Conservation (phyloP, 2,113 vertebrate species). For the Gila orcuttii region DNA sequence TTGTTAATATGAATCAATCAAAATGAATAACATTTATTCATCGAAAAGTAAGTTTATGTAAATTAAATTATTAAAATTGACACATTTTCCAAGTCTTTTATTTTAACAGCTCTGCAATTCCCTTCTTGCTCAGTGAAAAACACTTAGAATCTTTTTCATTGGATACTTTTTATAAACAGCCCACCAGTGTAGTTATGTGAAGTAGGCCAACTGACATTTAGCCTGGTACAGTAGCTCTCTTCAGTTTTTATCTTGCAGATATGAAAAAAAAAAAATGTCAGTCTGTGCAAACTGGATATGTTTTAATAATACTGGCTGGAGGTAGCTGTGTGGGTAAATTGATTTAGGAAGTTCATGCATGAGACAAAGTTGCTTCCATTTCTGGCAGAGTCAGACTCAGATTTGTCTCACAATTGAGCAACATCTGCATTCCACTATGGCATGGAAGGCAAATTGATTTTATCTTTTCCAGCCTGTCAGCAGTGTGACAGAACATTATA, state of each 20-base stretch:
- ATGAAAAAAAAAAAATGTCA: background rate
- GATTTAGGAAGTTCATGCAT: slow-evolving; percentile 41
- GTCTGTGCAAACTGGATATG: slow-evolving; percentile 6
- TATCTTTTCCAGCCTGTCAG: slow-evolving; percentile 63
- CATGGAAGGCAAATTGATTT: slow-evolving; percentile 81
- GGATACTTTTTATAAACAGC: slow-evolving; percentile 2
- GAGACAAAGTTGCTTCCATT: slow-evolving; percentile 34
- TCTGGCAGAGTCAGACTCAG: slow-evolving; percentile 12
- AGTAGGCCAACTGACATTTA: slow-evolving; percentile 4
- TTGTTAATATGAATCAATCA: background rate
- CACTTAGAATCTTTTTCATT: background rate
- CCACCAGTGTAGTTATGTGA: background rate
- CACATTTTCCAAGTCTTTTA: background rate
- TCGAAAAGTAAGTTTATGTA: too few relatives aligned
- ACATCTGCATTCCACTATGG: slow-evolving; percentile 68
- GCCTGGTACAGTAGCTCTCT: background rate
- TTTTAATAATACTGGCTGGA: slow-evolving; percentile 30
- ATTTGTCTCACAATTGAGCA: slow-evolving; percentile 37
- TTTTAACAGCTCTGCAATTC: background rate
- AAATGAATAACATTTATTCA: background rate
- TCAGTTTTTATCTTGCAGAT: background rate
- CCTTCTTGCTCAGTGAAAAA: background rate
- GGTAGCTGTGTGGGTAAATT: slow-evolving; percentile 27
- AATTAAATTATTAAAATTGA: background rate
- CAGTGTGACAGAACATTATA: slow-evolving; percentile 64